These are phyloP conservation scores for Nemurella pictetii DNA, from an alignment of 2,888 invertebrate species.

Conservation along the genomic window DNA sequence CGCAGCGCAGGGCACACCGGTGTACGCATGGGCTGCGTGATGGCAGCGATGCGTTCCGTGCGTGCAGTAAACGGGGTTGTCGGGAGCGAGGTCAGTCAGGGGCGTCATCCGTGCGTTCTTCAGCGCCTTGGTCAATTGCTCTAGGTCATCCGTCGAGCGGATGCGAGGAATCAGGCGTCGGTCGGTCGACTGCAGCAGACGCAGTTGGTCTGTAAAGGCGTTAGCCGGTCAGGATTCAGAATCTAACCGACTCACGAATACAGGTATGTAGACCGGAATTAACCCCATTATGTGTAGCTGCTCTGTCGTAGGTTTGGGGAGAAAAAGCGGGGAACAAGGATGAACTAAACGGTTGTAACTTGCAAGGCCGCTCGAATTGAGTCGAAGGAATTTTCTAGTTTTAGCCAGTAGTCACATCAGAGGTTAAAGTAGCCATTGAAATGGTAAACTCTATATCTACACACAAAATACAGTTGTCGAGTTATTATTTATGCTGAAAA, in stretches of 20 bases:
- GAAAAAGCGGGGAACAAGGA: background rate
- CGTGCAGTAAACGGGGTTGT: slow-evolving; percentile 80
- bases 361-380: no score
- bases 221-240: no score
- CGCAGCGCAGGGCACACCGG: slow-evolving; percentile 84
- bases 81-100: slow-evolving; percentile 50
- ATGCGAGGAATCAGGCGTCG: slow-evolving; percentile 48
- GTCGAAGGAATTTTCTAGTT: no score
- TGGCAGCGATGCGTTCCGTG: slow-evolving; percentile 87
- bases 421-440: no score
- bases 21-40: slow-evolving; percentile 90
- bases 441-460: no score
- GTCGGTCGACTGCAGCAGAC: slow-evolving; percentile 55
- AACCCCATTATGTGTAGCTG: background rate
- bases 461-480: no score
- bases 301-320: background rate
- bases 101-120: slow-evolving; percentile 47
- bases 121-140: slow-evolving; percentile 49
- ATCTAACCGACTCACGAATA: no score
- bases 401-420: no score
- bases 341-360: no score
- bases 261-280: no score
- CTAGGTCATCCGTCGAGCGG: slow-evolving; percentile 50
- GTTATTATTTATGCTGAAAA: no score
- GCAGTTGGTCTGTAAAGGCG: slow-evolving; percentile 65